Percentiles rank a stretch among this genome's conserved stretches.
Evolutionary conservation across 1,140 invertebrate genomes (phyloP).

Genomic region (Chrysomallon squamiferum): DNA sequence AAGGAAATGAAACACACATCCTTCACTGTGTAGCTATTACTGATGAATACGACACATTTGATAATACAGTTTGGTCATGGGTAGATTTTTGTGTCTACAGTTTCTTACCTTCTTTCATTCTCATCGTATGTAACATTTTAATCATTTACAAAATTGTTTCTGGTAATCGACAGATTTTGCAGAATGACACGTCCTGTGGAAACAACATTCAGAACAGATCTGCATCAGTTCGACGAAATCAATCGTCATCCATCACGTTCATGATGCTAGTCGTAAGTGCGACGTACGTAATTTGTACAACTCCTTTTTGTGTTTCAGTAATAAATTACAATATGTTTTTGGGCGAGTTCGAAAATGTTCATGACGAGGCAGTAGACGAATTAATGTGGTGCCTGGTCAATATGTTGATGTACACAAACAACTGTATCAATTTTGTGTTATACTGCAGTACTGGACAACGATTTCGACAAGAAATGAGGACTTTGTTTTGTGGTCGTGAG

Average conservation of each 20-base stretch:
- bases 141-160: slow-evolving; percentile 9
- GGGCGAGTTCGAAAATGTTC: background rate
- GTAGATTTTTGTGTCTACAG: slow-evolving; percentile 37
- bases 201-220: too few species aligned
- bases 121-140: slow-evolving; percentile 32
- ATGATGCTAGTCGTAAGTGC: background rate
- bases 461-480: slow-evolving; percentile 30
- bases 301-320: slow-evolving; percentile 20
- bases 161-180: background rate
- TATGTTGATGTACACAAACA: slow-evolving; percentile 39
- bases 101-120: slow-evolving; percentile 28
- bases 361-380: background rate
- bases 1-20: background rate
- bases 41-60: slow-evolving; percentile 22
- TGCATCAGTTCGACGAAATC: slow-evolving; percentile 3
- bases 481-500: too few species aligned
- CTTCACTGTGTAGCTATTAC: slow-evolving; percentile 21
- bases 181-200: background rate
- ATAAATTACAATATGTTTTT: slow-evolving; percentile 23
- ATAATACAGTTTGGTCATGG: slow-evolving; percentile 34
- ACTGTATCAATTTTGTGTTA: slow-evolving; percentile 43
- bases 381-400: slow-evolving; percentile 21
- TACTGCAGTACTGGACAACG: slow-evolving; percentile 40
- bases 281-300: slow-evolving; percentile 7
- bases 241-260: slow-evolving; percentile 10